Evolutionary conservation across 2,888 invertebrate genomes (phyloP), one percentile per base, ranked within the genome.

Genomic region (Eucera pruinosa): DNA sequence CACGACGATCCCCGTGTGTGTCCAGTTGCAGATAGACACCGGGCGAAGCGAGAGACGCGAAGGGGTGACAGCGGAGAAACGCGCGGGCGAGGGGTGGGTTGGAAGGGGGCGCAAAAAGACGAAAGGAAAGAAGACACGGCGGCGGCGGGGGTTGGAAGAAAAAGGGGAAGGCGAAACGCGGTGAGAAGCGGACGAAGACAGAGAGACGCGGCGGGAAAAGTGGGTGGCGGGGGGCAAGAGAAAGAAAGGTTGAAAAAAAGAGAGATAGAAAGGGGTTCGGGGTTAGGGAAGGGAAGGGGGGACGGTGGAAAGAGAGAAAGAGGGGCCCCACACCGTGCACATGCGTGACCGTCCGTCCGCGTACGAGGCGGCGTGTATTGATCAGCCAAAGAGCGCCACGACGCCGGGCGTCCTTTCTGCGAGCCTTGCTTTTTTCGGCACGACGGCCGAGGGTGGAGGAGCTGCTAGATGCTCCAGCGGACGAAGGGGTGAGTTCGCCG

Each of bases 361-460:
- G 90, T 92, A 91, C 91, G 91, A 90, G 90, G 91, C 91, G 91
- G 91, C 90, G 91, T 86, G 85, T 92, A 92, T 92, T 92, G 92
- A 92, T 92, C 92, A 92, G 92, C 92, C 90, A 91, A 91, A 92
- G 91, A 92, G 91, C 91, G 91, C 91, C 90, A 90, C 91, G 91
- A 91, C 91, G 91, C 91, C 91, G 89, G 90, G 91, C 91, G 91
- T 92, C 91, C 92, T 92, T 91, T 91, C 89, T 89, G 90, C 89
- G 91, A 91, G 91, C 90, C 90, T 91, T 90, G 90, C 90, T 91
- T 91, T 91, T 91, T 91, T 89, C 88, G 89, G 90, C 87, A 86
- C 85, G 83, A 81, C 77, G 81, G 76, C 55, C 69, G 72, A 68
- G 72, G 79, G 77, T 65, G 80, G 75, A 68, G 76, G 78, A 78